Percentiles rank a stretch among this genome's conserved stretches.
Evolutionary conservation across 2,797 vertebrate species (phyloP).

Genomic region (Pangasius sanitwongsei): DNA sequence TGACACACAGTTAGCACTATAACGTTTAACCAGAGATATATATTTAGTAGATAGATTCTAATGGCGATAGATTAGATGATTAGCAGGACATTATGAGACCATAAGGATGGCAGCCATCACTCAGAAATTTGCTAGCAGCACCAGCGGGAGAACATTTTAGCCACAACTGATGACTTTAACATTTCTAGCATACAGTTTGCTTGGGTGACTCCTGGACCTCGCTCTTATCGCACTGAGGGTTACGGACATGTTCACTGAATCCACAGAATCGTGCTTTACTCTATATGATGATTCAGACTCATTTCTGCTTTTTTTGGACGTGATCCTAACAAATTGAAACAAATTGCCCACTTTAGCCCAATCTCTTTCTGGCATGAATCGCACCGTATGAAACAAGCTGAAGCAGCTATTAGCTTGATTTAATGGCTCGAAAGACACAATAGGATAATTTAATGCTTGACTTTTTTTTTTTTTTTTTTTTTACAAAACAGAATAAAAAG

Average conservation of each 20-base stretch:
- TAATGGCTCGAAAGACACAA: slow-evolving; percentile 40
- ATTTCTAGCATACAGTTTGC: slow-evolving; percentile 32
- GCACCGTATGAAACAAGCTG: slow-evolving; percentile 26
- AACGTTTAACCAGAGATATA: not conserved
- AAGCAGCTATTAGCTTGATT: slow-evolving; percentile 33
- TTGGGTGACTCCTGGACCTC: not conserved
- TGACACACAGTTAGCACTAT: not conserved
- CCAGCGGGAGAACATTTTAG: slow-evolving; percentile 60
- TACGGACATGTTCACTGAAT: not conserved
- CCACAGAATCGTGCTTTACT: not conserved
- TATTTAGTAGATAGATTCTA: not conserved
- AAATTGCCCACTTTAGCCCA: slow-evolving; percentile 38
- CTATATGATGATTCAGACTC: slow-evolving; percentile 21
- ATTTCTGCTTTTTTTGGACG: slow-evolving; percentile 29
- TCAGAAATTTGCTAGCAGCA: slow-evolving; percentile 40
- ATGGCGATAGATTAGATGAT: not conserved
- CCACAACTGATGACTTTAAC: slow-evolving; percentile 60
- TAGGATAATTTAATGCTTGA: slow-evolving; percentile 40
- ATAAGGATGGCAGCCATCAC: slow-evolving; percentile 1
- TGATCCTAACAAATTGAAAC: slow-evolving; percentile 7
- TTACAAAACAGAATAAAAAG: slow-evolving; percentile 24
- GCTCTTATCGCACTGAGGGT: not conserved
- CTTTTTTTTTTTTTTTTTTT: slow-evolving; percentile 9
- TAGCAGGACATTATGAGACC: slow-evolving; percentile 12
- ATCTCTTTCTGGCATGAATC: slow-evolving; percentile 41